phyloP scores from a whole-genome alignment of 2,113 vertebrate species.

The Oreotrochilus melanogaster region DNA sequence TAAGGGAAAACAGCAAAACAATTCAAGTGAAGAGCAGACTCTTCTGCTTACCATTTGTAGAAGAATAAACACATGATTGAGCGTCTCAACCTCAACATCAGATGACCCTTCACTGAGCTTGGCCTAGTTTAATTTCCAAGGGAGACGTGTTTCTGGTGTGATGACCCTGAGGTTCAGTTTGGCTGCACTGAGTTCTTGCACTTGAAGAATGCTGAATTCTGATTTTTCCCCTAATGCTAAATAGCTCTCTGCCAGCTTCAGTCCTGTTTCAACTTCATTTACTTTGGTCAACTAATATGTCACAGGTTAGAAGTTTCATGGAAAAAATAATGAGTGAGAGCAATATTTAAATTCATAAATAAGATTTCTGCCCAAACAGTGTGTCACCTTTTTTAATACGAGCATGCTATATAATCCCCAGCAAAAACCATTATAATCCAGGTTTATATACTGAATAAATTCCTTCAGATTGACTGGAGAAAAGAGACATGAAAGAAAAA shows the following conservation, averaged over 20 bases:
- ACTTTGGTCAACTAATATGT: constrained; percentile 23
- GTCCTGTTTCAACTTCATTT: constrained; percentile 28
- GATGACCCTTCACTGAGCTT: background rate
- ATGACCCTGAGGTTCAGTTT: background rate
- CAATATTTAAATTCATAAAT: constrained; percentile 25
- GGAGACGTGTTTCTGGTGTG: background rate
- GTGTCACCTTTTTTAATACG: background rate
- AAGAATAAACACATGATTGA: background rate
- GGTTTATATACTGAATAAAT: background rate
- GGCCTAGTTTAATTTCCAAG: background rate
- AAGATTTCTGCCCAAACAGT: background rate
- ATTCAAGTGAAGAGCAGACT: background rate
- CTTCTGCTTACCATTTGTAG: background rate
- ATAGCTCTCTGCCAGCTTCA: background rate
- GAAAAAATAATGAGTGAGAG: constrained; percentile 12
- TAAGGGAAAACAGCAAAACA: background rate
- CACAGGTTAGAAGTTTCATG: background rate
- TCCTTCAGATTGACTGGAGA: background rate
- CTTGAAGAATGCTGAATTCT: constrained; percentile 7
- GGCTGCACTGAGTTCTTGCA: constrained; percentile 2
- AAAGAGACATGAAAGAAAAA: background rate
- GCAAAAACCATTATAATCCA: background rate
- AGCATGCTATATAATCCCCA: background rate
- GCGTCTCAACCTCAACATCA: background rate
- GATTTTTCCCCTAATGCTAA: constrained; percentile 17